Base-by-base conservation (phyloP, 2,113 vertebrate genomes). In the Mirounga angustirostris region DNA sequence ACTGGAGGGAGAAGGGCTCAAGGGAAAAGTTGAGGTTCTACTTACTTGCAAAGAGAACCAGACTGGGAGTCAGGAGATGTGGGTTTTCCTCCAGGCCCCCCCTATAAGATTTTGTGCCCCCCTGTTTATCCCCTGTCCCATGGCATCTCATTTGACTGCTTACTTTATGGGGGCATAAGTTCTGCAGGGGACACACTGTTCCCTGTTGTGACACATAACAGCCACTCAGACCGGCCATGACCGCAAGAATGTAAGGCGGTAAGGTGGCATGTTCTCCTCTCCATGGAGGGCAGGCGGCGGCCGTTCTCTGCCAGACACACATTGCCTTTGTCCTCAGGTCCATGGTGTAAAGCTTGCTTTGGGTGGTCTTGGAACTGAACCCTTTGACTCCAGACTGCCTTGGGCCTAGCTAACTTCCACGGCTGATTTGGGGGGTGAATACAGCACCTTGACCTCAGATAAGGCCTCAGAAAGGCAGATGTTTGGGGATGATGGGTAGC, bases 211-310 rank as follows among this genome's bases (percentile, higher is more conserved):
- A 89, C 59, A 7, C 12, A 2, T 3, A 54, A 15, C 26, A 43
- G 71, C 5, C 2, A 9, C 15, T 3, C 3, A 52, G 59, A 10
- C 76, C 11, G 2, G 9, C 46, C 15, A 0, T 46, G 19, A 2
- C 22, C 4, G 0, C 79, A 61, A 18, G 63, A 50, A 28, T 0
- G 1, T 30, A 8, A 67, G 78, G 24, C 33, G 0, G 52, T 16
- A 21, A 40, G 81, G 69, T 13, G 11, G 50, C 1, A 0, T 18
- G 24, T 46, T 28, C 78, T 43, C 11, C 4, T 13, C 36, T 36
- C 36, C 40, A 50, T 2, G 7, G 69, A 43, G 16, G 90, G 0
- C 2, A 3, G 9, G 40, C 26, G 12, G 50, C 52, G 4, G 24
- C 61, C 5, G 12, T 40, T 69, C 73, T 63, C 43, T 56, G 56